These are phyloP conservation scores for Tachina lurida DNA, from an alignment of 2,888 invertebrate species.

Conservation along the genomic window DNA sequence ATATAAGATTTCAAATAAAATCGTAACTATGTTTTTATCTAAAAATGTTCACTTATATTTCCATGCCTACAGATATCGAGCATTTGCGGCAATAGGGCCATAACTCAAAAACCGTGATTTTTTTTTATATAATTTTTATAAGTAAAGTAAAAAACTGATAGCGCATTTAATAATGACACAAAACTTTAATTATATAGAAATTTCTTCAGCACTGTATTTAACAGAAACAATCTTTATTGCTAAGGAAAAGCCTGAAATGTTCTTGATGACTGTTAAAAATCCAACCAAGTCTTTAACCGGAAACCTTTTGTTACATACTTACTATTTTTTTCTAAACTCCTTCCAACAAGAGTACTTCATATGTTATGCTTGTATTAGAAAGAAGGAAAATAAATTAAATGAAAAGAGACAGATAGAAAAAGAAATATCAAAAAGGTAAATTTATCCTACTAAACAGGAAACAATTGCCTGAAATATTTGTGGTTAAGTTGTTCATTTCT, in stretches of 20 bases:
- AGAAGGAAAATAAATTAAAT: not conserved
- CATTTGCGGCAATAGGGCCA: too few relatives aligned
- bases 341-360: slow-evolving; percentile 9
- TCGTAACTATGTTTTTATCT: too few relatives aligned
- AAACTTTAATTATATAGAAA: too few relatives aligned
- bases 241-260: not conserved
- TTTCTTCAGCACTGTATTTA: too few relatives aligned
- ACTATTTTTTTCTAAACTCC: not conserved
- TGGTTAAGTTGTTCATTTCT: slow-evolving; percentile 61
- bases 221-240: not conserved
- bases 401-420: slow-evolving; percentile 31
- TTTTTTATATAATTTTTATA: too few relatives aligned
- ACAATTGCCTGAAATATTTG: slow-evolving; percentile 70
- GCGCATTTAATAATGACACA: too few relatives aligned
- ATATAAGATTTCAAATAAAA: too few relatives aligned
- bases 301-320: not conserved
- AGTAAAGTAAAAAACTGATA: too few relatives aligned
- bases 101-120: too few relatives aligned
- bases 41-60: too few relatives aligned
- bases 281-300: slow-evolving; percentile 3
- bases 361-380: not conserved
- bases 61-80: too few relatives aligned
- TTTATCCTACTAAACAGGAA: slow-evolving; percentile 66
- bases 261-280: not conserved
- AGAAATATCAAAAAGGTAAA: slow-evolving; percentile 54